These are phyloP conservation scores for Acanthosepion esculentum DNA, from an alignment of 2,888 invertebrate genomes.

Conservation along the genomic window DNA sequence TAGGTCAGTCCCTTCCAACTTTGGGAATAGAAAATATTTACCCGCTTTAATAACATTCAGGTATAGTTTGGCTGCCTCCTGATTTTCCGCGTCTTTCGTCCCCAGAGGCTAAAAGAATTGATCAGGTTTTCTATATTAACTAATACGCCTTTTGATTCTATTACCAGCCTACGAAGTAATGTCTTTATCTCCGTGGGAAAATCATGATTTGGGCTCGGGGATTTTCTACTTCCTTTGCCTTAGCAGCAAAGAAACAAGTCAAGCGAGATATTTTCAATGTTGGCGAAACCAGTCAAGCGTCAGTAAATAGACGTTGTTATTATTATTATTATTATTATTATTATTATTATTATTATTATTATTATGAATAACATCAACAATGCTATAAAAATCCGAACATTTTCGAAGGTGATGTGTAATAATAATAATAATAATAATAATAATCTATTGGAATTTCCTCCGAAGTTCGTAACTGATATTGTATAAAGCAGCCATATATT, in stretches of 20 bases:
- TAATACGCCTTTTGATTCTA: constrained; percentile 33
- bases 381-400: neutral
- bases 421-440: neutral
- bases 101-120: neutral
- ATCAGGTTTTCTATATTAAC: constrained; percentile 21
- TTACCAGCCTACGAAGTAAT: neutral
- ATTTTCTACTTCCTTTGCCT: constrained; percentile 33
- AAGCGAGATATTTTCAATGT: constrained; percentile 14
- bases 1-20: neutral
- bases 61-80: neutral
- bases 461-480: too few species aligned
- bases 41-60: constrained; percentile 1
- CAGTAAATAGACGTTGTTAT: neutral
- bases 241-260: neutral
- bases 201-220: constrained; percentile 16
- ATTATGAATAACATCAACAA: neutral
- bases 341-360: neutral
- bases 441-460: too few species aligned
- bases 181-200: constrained; percentile 22
- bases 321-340: neutral
- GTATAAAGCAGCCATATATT: too few species aligned
- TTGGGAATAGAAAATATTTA: constrained; percentile 1
- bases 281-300: neutral
- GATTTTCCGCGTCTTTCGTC: neutral
- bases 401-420: neutral